Percentiles rank a stretch among this genome's conserved stretches.
Conservation (phyloP, 2,797 vertebrate genomes). For the Acanthornis magna region DNA sequence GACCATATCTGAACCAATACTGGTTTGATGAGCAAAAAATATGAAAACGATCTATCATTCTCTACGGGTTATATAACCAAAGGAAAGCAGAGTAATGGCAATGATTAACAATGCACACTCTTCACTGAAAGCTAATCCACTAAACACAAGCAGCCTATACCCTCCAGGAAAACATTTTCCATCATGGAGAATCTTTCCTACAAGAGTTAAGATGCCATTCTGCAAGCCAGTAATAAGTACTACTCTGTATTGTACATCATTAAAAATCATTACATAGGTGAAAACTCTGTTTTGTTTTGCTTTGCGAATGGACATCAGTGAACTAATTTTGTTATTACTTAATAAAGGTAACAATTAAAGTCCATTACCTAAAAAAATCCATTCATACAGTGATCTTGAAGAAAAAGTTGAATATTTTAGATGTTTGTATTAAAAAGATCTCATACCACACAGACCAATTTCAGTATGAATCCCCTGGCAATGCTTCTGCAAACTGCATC, state of each 20-base stretch:
- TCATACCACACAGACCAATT: neutral
- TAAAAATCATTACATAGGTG: neutral
- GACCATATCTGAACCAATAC: neutral
- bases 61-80: neutral
- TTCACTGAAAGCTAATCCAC: neutral
- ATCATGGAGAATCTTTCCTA: neutral
- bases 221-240: neutral
- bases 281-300: neutral
- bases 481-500: neutral
- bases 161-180: neutral
- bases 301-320: neutral
- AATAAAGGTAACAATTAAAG: neutral
- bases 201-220: neutral
- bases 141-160: neutral
- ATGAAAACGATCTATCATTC: neutral
- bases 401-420: neutral
- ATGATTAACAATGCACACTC: neutral
- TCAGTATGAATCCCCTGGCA: neutral
- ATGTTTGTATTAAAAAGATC: neutral
- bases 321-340: neutral
- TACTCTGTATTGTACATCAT: neutral
- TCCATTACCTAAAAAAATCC: neutral
- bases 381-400: neutral
- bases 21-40: neutral
- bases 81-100: neutral